Conservation (phyloP, 2,113 vertebrate genomes). For the Sciurus niger region DNA sequence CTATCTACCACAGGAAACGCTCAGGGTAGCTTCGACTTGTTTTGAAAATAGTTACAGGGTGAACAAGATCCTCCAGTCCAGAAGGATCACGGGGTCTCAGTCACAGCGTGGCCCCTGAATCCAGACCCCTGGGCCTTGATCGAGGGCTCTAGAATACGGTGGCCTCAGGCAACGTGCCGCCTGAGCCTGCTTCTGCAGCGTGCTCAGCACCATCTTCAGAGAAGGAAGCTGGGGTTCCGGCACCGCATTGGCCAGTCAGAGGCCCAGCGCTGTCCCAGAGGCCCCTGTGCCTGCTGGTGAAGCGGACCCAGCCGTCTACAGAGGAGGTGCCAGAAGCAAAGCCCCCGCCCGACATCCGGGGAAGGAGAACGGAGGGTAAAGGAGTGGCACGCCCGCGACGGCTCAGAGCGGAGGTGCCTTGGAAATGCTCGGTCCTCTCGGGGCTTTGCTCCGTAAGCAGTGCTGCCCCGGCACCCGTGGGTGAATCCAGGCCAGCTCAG, state of each 20-base stretch:
- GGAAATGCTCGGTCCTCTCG: too few relatives aligned
- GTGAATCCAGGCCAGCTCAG: too few relatives aligned
- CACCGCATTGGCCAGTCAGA: rapidly evolving
- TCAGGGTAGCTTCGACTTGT: not conserved
- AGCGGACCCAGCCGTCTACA: not conserved
- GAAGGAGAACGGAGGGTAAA: too few relatives aligned
- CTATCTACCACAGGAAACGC: rapidly evolving
- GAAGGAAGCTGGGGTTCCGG: too few relatives aligned
- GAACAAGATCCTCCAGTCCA: too few relatives aligned
- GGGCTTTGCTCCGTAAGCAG: too few relatives aligned
- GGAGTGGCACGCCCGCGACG: too few relatives aligned
- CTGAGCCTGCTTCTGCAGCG: not conserved
- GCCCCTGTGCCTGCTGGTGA: not conserved
- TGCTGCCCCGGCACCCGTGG: too few relatives aligned
- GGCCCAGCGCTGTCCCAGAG: too few relatives aligned
- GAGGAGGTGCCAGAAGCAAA: not conserved
- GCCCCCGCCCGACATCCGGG: not conserved
- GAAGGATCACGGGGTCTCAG: not conserved
- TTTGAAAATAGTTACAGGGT: not conserved
- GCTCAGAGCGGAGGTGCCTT: too few relatives aligned
- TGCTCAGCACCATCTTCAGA: rapidly evolving
- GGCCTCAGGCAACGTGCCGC: not conserved
- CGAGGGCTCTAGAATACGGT: rapidly evolving
- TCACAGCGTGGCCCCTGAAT: rapidly evolving
- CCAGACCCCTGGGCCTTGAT: rapidly evolving